phyloP scores from a whole-genome alignment of 2,797 vertebrate species.

The Rachycentron canadum region DNA sequence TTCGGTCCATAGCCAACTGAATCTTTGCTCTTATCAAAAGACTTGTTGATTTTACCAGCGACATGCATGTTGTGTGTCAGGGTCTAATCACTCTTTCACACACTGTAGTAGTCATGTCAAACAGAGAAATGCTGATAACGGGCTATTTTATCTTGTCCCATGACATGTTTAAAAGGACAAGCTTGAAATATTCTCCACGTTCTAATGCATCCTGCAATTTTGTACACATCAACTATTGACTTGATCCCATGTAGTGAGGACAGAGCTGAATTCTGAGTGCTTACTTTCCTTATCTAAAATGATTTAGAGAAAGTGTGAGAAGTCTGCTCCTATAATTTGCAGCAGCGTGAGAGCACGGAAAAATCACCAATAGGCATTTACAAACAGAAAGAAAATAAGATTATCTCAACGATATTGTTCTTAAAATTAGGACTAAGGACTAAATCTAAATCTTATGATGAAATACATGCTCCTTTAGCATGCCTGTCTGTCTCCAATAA shows the following conservation, averaged over 20 bases:
- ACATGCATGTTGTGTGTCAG: background rate
- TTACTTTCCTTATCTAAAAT: background rate
- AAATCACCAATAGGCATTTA: background rate
- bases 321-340: background rate
- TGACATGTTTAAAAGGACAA: background rate
- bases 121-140: background rate
- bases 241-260: slow-evolving; percentile 14
- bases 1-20: slow-evolving; percentile 5
- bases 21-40: background rate
- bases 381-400: background rate
- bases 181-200: background rate
- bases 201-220: background rate
- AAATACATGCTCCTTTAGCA: too few species aligned
- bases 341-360: background rate
- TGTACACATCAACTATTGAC: background rate
- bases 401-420: background rate
- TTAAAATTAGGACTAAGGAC: background rate
- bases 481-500: background rate
- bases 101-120: background rate
- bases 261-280: background rate
- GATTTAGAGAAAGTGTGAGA: background rate
- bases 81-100: background rate
- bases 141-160: slow-evolving; percentile 4
- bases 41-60: background rate
- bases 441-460: too few species aligned